Conservation (phyloP, 92 coral and sea anemone genomes). For the Anthopleura xanthogrammica region DNA sequence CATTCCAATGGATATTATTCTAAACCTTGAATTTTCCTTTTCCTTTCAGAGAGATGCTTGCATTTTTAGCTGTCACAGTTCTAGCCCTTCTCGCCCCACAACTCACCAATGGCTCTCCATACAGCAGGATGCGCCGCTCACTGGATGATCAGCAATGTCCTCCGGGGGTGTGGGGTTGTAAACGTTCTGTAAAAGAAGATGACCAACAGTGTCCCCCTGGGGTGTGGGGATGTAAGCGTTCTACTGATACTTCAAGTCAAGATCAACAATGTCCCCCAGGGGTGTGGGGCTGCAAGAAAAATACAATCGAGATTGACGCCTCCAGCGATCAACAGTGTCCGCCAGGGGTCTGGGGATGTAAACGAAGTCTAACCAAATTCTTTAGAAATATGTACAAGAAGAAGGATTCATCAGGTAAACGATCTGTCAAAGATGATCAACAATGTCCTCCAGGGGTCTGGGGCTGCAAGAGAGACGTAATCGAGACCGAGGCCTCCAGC, state of each 20-base stretch:
- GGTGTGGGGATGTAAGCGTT: slow-evolving; percentile 52
- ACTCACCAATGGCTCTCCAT: slow-evolving; percentile 32
- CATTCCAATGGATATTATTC: not conserved
- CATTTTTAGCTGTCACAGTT: slow-evolving; percentile 12
- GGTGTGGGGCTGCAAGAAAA: slow-evolving; percentile 61
- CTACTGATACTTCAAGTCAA: not conserved
- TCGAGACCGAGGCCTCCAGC: slow-evolving; percentile 18
- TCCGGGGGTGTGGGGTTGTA: slow-evolving; percentile 61
- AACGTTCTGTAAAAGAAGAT: not conserved
- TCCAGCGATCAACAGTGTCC: slow-evolving; percentile 42
- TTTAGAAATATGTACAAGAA: slow-evolving; percentile 13
- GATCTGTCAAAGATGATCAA: slow-evolving; percentile 4
- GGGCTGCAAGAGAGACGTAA: slow-evolving; percentile 52
- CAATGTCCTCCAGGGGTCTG: slow-evolving; percentile 46
- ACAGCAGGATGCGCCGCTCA: slow-evolving; percentile 33
- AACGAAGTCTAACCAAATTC: slow-evolving; percentile 28
- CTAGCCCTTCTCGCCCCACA: slow-evolving; percentile 43
- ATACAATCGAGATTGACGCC: no score
- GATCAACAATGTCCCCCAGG: slow-evolving; percentile 57
- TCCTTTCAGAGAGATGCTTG: slow-evolving; percentile 18
- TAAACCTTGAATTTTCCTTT: not conserved
- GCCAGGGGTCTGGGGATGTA: slow-evolving; percentile 71
- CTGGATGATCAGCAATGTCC: slow-evolving; percentile 23
- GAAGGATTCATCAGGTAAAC: not conserved
- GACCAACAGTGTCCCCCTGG: slow-evolving; percentile 53